These are phyloP conservation scores for Drosophila mettleri DNA, from an alignment of 2,888 invertebrate species.

Conservation along the genomic window DNA sequence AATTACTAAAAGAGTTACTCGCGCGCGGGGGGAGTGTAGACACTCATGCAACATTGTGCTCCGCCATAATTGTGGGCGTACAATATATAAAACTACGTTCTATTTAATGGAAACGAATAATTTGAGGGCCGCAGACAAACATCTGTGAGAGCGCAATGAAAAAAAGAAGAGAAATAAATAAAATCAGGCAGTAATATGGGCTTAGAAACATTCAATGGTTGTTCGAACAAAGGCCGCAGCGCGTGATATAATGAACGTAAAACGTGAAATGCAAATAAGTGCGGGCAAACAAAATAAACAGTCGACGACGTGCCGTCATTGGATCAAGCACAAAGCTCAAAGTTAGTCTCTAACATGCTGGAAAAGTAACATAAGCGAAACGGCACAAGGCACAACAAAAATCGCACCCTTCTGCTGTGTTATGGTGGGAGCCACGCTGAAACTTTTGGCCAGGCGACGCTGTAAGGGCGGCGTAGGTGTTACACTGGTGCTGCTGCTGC, in stretches of 20 bases:
- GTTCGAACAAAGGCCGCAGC: constrained; percentile 12
- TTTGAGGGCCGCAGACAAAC: background rate
- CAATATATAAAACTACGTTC: constrained; percentile 58
- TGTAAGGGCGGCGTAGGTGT: constrained; percentile 93
- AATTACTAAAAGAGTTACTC: constrained; percentile 50
- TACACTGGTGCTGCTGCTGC: constrained; percentile 75
- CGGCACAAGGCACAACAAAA: constrained; percentile 30
- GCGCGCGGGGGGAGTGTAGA: constrained; percentile 15
- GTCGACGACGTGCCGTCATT: constrained; percentile 3
- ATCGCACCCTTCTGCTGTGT: constrained; percentile 85
- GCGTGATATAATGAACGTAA: constrained; percentile 32
- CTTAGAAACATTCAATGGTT: constrained; percentile 7
- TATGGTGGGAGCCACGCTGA: constrained; percentile 92
- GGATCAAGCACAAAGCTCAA: background rate
- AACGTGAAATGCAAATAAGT: constrained; percentile 22
- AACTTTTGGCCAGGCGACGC: constrained; percentile 95
- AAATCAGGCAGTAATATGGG: constrained; percentile 27
- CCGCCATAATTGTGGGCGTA: constrained; percentile 73
- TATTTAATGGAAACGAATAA: constrained; percentile 21
- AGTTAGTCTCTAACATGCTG: constrained; percentile 19
- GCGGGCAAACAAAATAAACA: constrained; percentile 1
- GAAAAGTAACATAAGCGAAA: constrained; percentile 33
- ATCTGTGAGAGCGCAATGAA: constrained; percentile 5
- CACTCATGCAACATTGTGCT: constrained; percentile 54
- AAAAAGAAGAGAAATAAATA: too few relatives aligned